phyloP scores from a whole-genome alignment of 64 coral and sea anemone genomes.

The Montipora cactus region DNA sequence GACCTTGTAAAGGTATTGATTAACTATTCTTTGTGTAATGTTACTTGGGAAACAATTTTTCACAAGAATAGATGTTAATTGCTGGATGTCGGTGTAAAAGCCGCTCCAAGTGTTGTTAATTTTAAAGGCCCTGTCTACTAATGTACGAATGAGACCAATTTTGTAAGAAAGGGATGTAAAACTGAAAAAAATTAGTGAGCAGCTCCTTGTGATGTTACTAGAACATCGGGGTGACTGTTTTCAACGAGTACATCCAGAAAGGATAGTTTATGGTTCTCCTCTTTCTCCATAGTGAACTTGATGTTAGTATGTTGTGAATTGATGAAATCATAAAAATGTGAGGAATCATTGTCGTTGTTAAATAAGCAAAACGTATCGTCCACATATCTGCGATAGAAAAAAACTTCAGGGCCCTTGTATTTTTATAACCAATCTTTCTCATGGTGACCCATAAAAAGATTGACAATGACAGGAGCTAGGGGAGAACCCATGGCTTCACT shows the following conservation, averaged over 20 bases:
- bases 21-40: too few species aligned
- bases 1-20: too few species aligned
- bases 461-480: constrained; percentile 16
- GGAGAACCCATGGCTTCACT: constrained; percentile 51
- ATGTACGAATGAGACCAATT: too few species aligned
- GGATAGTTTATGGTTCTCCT: too few species aligned
- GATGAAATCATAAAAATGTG: too few species aligned
- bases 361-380: background rate
- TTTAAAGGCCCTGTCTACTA: background rate
- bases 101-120: background rate
- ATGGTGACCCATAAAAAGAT: constrained; percentile 1
- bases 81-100: background rate
- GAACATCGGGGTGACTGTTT: too few species aligned
- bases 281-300: too few species aligned
- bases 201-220: background rate
- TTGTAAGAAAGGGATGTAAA: background rate
- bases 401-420: background rate
- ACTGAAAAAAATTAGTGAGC: constrained; percentile 1
- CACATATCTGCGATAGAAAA: constrained; percentile 41
- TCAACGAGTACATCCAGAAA: too few species aligned
- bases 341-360: too few species aligned
- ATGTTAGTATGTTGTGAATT: too few species aligned
- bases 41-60: too few species aligned
- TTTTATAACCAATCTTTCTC: constrained; percentile 30
- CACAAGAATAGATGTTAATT: too few species aligned